phyloP scores from a whole-genome alignment of 2,888 invertebrate species.

The Cloeon dipterum region DNA sequence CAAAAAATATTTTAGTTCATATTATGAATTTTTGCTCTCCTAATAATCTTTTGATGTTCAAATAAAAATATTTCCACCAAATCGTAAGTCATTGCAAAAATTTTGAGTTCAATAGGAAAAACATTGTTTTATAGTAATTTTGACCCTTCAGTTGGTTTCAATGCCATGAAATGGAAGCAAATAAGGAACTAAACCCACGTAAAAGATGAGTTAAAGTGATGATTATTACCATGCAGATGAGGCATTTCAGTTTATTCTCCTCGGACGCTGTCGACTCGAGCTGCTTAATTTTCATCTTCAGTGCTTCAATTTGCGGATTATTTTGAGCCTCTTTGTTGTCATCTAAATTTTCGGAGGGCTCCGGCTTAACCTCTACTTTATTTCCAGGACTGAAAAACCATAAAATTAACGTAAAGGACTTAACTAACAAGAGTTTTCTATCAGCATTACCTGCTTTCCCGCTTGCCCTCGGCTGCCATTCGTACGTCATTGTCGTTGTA shows the following conservation, averaged over 20 bases:
- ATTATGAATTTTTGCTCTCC: too few relatives aligned
- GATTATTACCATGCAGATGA: constrained; percentile 73
- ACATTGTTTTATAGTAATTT: too few relatives aligned
- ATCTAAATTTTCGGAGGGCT: background rate
- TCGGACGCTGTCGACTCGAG: constrained; percentile 36
- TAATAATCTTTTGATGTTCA: too few relatives aligned
- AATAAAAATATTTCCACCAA: too few relatives aligned
- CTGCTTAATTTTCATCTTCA: constrained; percentile 52
- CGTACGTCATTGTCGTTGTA: constrained; percentile 55
- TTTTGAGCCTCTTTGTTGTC: constrained; percentile 5
- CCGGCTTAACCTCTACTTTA: background rate
- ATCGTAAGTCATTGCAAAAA: too few relatives aligned
- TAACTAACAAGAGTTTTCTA: constrained; percentile 21
- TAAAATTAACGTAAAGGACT: background rate
- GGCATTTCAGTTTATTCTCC: constrained; percentile 50
- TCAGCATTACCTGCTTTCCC: constrained; percentile 25
- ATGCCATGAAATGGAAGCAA: too few relatives aligned
- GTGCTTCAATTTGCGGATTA: constrained; percentile 38
- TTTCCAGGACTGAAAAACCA: background rate
- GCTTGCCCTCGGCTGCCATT: constrained; percentile 21
- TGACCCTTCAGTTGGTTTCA: background rate
- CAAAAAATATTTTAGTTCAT: too few relatives aligned
- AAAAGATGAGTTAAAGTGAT: too few relatives aligned
- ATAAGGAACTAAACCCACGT: too few relatives aligned
- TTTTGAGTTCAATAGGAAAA: too few relatives aligned